Base-by-base conservation (phyloP, 2,888 invertebrate species). In the Ormyrus labotus region DNA sequence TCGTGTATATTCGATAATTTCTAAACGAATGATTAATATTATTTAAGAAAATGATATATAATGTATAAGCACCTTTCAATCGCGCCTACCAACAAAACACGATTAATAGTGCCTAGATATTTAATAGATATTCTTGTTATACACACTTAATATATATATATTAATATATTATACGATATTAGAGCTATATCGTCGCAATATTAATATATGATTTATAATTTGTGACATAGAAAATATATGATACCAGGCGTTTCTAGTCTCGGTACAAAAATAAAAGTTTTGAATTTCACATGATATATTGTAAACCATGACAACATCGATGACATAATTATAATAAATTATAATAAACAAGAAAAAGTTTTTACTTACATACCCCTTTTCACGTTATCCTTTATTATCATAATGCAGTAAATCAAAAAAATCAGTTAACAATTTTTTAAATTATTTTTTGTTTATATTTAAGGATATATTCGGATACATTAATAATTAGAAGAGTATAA, bases 91-190 rank as follows among this genome's bases (percentile, higher is more conserved):
- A 70, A 79, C 19, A 74, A 64, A 75, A 64, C 75, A 78, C 68
- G 72, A 80, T 78, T 80, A 68, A 78, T 78, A 82, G 78, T 82
- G 80, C 80, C 82, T 82, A 82, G 78, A 80, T 65, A 80, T 78
- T 75, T 65, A 64, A 82, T 77, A 76, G 71, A 82, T 80, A 82
- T 82, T 78, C 78, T 82, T 82, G 80, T 82, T 82, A 82, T 71
- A 72, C 50, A 78, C 75, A 55, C 75, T 70, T 74, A 74, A 78
- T 81, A 73, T 50, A 60, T 70, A 67, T 68, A 64, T 64, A 61
- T 81, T 74, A 71, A 78, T 81, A 67, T 69, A 73, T 48, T 58
- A 57, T 19, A 50, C 75, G 68, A 78, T 69, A 76, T 34, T 8
- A 69, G 67, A 19, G 47, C 47, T 47, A 58, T 76, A 76, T 77